A percentile compares a stretch with the other conserved stretches of the same genome.
These are phyloP conservation scores for Diloba caeruleocephala DNA, from an alignment of 2,888 invertebrate species.

Conservation along the genomic window DNA sequence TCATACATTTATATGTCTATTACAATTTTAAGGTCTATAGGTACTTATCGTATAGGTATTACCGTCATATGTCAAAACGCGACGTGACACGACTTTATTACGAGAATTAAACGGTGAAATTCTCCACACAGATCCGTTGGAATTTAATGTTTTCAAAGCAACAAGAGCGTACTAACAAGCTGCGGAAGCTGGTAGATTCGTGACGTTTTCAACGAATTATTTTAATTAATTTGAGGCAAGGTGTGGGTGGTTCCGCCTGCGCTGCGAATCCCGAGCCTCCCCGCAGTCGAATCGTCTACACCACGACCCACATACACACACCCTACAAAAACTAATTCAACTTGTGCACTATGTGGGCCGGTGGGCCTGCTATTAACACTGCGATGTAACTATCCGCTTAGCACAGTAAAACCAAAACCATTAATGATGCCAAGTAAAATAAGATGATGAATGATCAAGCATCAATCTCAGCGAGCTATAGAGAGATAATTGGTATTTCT, in stretches of 20 bases:
- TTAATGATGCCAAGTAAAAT: constrained; percentile 3
- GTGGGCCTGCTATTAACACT: constrained; percentile 52
- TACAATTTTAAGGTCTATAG: constrained; percentile 18
- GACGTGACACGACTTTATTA: constrained; percentile 59
- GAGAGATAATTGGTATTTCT: too few relatives aligned
- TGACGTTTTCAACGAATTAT: constrained; percentile 70
- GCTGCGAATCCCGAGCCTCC: constrained; percentile 38
- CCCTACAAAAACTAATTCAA: constrained; percentile 63
- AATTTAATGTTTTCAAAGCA: constrained; percentile 65
- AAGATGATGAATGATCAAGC: not conserved
- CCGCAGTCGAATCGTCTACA: constrained; percentile 35
- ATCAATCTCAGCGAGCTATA: too few relatives aligned
- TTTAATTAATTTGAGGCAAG: constrained; percentile 72
- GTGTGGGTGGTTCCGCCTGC: constrained; percentile 51
- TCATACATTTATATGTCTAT: constrained; percentile 11
- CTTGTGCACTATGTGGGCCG: constrained; percentile 50
- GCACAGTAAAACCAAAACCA: constrained; percentile 14
- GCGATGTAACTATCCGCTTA: constrained; percentile 20
- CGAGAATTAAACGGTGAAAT: constrained; percentile 53
- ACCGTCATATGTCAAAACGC: constrained; percentile 58
- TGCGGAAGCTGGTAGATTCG: constrained; percentile 61
- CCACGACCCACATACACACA: constrained; percentile 18
- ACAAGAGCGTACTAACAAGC: constrained; percentile 69
- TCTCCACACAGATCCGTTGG: constrained; percentile 51
- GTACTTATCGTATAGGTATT: constrained; percentile 41